phyloP scores from a whole-genome alignment of 2,888 invertebrate genomes.

The Mesoligia furuncula region DNA sequence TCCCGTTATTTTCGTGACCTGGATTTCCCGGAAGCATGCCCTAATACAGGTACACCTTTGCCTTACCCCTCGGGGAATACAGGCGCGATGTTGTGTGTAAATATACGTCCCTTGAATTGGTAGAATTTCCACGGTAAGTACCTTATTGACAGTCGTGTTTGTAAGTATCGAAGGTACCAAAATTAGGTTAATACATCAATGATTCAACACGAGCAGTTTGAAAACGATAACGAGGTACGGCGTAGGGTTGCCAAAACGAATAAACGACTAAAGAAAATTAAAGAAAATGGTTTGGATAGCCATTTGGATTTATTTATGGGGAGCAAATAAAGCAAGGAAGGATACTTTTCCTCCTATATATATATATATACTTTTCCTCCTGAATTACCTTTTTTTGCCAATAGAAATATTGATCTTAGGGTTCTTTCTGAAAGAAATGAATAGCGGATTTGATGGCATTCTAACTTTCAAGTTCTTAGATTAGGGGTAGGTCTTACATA shows the following conservation, averaged over 20 bases:
- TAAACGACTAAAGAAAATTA: not conserved
- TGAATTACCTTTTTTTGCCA: not conserved
- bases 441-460: not conserved
- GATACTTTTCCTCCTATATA: not conserved
- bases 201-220: slow-evolving; percentile 64
- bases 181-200: slow-evolving; percentile 68
- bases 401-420: not conserved
- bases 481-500: not conserved
- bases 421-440: not conserved
- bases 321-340: no score
- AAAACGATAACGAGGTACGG: slow-evolving; percentile 62
- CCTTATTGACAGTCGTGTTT: slow-evolving; percentile 31
- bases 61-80: not conserved
- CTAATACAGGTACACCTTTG: no score
- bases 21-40: no score
- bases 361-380: not conserved
- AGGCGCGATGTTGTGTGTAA: not conserved
- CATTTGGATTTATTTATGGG: not conserved
- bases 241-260: not conserved
- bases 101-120: slow-evolving; percentile 7
- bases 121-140: slow-evolving; percentile 15
- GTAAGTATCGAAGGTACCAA: slow-evolving; percentile 46
- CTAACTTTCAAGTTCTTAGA: not conserved
- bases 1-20: no score
- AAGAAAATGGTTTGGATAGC: not conserved